These are phyloP conservation scores for Limulus polyphemus DNA, from an alignment of 2,888 invertebrate genomes.

Conservation along the genomic window DNA sequence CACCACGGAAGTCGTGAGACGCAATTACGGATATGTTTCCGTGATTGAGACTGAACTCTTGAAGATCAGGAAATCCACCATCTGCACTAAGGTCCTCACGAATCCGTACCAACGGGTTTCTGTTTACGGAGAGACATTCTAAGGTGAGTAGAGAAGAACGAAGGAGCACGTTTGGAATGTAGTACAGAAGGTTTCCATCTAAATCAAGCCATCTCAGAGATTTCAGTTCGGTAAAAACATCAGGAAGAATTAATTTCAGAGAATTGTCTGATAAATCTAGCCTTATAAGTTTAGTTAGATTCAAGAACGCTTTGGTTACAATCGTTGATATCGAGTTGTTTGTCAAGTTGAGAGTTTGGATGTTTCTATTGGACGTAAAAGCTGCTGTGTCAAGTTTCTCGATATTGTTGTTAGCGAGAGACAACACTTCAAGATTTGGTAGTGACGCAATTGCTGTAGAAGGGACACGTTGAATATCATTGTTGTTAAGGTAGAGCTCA, in stretches of 20 bases:
- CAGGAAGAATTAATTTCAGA: constrained; percentile 16
- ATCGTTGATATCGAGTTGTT: constrained; percentile 28
- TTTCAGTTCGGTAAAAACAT: constrained; percentile 21
- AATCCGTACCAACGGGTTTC: constrained; percentile 24
- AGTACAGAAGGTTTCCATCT: constrained; percentile 25
- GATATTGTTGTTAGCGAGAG: constrained; percentile 19
- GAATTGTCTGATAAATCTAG: constrained; percentile 29
- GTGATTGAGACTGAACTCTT: constrained; percentile 17
- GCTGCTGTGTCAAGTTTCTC: constrained; percentile 23
- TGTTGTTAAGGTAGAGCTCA: constrained; percentile 8
- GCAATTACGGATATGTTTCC: constrained; percentile 26
- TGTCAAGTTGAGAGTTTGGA: constrained; percentile 23
- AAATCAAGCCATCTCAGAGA: constrained; percentile 21
- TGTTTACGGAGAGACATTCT: constrained; percentile 21
- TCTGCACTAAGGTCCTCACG: constrained; percentile 24
- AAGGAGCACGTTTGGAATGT: constrained; percentile 28
- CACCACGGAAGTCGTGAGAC: constrained; percentile 26
- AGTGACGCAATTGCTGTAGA: constrained; percentile 15
- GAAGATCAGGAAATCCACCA: constrained; percentile 16
- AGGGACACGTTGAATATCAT: constrained; percentile 15
- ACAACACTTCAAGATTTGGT: constrained; percentile 16
- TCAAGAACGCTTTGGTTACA: constrained; percentile 28
- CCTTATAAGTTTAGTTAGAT: constrained; percentile 25
- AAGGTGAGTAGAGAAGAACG: constrained; percentile 20
- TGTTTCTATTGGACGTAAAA: constrained; percentile 27